Percentiles rank a stretch among this genome's conserved stretches.
These are phyloP conservation scores for Acipenser oxyrinchus DNA, from an alignment of 2,797 vertebrate species.

Conservation along the genomic window DNA sequence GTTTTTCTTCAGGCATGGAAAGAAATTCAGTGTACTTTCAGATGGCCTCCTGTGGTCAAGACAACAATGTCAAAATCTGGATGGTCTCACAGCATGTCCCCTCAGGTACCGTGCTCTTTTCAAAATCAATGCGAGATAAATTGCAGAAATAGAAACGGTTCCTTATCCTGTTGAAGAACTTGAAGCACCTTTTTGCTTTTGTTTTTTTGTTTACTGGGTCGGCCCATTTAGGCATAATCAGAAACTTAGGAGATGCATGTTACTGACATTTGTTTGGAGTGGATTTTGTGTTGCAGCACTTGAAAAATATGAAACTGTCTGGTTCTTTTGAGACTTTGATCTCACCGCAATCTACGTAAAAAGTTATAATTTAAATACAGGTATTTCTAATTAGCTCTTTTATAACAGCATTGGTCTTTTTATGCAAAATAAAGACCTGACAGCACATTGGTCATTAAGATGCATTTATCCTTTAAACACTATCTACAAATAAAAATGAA, in stretches of 20 bases:
- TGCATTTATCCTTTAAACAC: too few species aligned
- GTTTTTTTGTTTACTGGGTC: too few species aligned
- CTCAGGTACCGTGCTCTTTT: conserved; percentile 53
- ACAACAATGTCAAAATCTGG: conserved; percentile 76
- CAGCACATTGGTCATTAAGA: too few species aligned
- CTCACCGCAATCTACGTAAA: too few species aligned
- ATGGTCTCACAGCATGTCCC: conserved; percentile 53
- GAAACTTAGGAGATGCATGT: neutral
- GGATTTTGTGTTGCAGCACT: neutral
- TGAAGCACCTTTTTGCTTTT: neutral
- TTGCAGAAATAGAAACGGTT: neutral
- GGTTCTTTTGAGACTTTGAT: too few species aligned
- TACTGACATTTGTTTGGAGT: neutral
- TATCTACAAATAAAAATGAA: too few species aligned
- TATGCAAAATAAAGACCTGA: too few species aligned
- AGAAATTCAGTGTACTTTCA: conserved; percentile 52
- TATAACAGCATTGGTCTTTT: too few species aligned
- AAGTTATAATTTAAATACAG: too few species aligned
- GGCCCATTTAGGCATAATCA: too few species aligned
- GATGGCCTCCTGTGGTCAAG: conserved; percentile 81
- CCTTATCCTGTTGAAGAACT: neutral
- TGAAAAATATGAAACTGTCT: neutral
- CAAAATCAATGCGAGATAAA: neutral
- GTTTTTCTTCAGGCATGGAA: conserved; percentile 30
- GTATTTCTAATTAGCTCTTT: too few species aligned